Base-by-base conservation (phyloP, 2,888 invertebrate genomes). In the Pseudococcus viburni region DNA sequence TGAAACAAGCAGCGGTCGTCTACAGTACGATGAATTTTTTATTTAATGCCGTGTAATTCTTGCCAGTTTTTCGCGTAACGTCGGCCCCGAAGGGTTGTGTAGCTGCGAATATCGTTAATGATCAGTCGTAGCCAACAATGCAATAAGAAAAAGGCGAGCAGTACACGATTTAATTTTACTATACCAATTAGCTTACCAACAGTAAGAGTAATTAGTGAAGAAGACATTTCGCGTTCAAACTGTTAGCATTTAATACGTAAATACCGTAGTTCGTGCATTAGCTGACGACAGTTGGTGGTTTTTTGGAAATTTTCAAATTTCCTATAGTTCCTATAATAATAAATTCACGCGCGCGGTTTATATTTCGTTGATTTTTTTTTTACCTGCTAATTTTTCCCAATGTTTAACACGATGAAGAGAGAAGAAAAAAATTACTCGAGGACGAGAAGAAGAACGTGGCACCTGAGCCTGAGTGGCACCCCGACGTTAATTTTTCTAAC, bases 41-140 rank as follows among this genome's bases (percentile, higher is more conserved):
- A 46, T 46, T 42, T 85, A 85, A 64, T 55, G 39, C 46, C 85
- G 85, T 85, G 85, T 85, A 64, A 86, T 86, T 86, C 86, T 86
- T 68, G 86, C 86, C 85, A 85, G 80, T 59, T 59, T 85, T 85
- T 85, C 85, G 85, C 59, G 84, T 51, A 64, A 59, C 59, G 64
- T 85, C 39, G n/a, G n/a, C 84, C 85, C 64, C 64, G 85, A 85
- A 84, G 85, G 85, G 85, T 59, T 85, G 39, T 22, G 33, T 42
- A 19, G 39, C 85, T 55, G 42, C 64, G 64, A 51, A 84, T 85
- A 85, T 85, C 55, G 64, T 85, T 85, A 64, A 42, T 64, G 42
- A 64, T 59, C 55, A 85, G 55, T 85, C 64, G 64, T 55, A 59
- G 64, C 85, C 22, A 55, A 39, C 33, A 59, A 59, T 84, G 51